Percentiles rank a stretch among this genome's conserved stretches.
These are phyloP conservation scores for Cuculus canorus DNA, from an alignment of 2,797 vertebrate species.

Conservation along the genomic window DNA sequence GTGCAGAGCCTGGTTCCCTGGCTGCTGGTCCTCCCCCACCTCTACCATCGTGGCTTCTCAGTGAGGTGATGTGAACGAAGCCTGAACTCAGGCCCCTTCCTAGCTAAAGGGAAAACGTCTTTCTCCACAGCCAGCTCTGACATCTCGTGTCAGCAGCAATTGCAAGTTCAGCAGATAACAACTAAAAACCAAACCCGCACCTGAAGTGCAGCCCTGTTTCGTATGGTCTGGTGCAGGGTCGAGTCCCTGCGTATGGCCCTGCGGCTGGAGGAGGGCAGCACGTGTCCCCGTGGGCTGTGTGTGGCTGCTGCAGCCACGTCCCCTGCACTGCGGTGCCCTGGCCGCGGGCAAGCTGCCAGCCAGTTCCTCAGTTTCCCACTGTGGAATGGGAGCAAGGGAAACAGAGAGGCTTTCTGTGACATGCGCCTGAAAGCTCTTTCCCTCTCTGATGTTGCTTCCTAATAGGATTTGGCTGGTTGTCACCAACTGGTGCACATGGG, in stretches of 20 bases:
- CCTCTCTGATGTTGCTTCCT: neutral
- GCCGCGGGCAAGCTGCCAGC: neutral
- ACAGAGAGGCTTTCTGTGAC: neutral
- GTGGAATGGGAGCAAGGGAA: neutral
- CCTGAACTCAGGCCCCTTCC: neutral
- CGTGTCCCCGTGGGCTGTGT: rapidly evolving
- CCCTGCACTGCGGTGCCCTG: rapidly evolving
- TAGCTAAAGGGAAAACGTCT: neutral
- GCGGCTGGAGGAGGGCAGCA: neutral
- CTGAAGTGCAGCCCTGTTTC: neutral
- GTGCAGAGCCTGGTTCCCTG: neutral
- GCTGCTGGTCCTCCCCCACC: neutral
- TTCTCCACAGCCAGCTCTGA: neutral
- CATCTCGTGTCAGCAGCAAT: neutral
- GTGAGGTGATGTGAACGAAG: neutral
- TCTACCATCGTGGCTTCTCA: neutral
- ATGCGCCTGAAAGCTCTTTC: neutral
- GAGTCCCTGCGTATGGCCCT: neutral
- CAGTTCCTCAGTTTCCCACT: neutral
- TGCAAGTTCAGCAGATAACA: neutral
- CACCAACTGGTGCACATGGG: neutral
- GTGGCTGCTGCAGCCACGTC: neutral
- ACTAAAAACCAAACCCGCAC: rapidly evolving
- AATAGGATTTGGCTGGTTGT: neutral
- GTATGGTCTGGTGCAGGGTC: rapidly evolving